A percentile compares a stretch with the other conserved stretches of the same genome.
These are phyloP conservation scores for Philaethria dido DNA, from an alignment of 2,888 invertebrate genomes.

Conservation along the genomic window DNA sequence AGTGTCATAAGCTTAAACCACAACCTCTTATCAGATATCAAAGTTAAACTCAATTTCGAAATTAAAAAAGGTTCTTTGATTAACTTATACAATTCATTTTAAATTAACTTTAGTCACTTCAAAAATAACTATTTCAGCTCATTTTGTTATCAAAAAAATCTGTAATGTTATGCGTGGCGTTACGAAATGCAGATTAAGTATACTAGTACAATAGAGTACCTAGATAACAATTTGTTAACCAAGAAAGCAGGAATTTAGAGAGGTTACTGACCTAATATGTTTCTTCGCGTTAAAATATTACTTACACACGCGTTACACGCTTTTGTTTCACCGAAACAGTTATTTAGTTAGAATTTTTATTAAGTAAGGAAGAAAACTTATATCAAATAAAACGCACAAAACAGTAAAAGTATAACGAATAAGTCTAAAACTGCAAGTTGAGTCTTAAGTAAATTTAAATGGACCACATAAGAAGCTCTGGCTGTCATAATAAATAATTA, in stretches of 20 bases:
- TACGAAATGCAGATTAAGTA: constrained; percentile 39
- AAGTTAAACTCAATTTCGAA: neutral
- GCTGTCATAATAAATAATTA: no score
- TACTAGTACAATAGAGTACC: constrained; percentile 39
- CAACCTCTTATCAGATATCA: neutral
- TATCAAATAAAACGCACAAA: neutral
- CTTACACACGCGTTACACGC: constrained; percentile 22
- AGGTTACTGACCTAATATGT: constrained; percentile 43
- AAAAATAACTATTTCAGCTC: neutral
- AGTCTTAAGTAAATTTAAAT: no score
- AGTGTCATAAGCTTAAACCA: neutral
- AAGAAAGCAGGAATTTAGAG: constrained; percentile 39
- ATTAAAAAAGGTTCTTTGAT: neutral
- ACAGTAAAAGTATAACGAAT: neutral
- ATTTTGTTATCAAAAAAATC: neutral
- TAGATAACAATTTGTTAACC: constrained; percentile 44
- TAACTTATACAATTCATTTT: neutral
- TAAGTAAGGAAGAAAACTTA: no score
- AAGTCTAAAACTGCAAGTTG: no score
- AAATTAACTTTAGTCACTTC: neutral
- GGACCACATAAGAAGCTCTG: no score
- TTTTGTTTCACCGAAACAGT: constrained; percentile 1
- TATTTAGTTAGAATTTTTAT: neutral
- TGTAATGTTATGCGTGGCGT: constrained; percentile 28
- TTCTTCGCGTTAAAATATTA: constrained; percentile 30